Base-by-base conservation (phyloP, 2,797 vertebrate genomes). In the Onychomys arenicola region DNA sequence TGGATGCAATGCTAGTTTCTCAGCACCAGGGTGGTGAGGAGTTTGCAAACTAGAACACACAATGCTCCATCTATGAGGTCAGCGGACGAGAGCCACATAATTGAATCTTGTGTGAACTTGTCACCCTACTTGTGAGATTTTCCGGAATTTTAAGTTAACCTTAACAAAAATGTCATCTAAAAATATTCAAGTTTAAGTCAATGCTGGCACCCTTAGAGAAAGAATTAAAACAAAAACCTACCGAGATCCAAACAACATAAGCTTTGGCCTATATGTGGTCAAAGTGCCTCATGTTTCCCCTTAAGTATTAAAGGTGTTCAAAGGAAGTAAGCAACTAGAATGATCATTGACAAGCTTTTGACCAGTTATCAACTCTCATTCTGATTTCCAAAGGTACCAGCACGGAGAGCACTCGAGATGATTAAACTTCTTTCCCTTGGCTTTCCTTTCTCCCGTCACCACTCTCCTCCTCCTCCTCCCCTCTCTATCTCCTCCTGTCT, bases 161-260 rank as follows among this genome's bases (percentile, higher is more conserved):
- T 59, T 13, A 0, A 25, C 69, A 59, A 81, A 69, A 27, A 5
- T 29, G 82, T 86, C n/a, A 86, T 75, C 49, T 34, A 34, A 93
- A 76, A 82, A 40, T 40, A 65, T 73, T 84, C 49, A 32, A 65
- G 76, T 95, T 63, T 93, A n/a, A 55, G 25, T 55, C 89, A 91
- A 65, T 91, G 57, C 23, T 46, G 11, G 34, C 37, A 73, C 63
- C 87, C 55, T 16, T 23, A 29, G 13, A 65, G 25, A 52, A 80
- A 83, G 69, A 59, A 8, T 29, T 11, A 73, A 73, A 82, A 67
- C 10, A 65, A 93, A 90, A 94, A n/a, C 19, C 19, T 23, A 59
- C 17, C 52, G 0, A 59, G 83, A 6, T 14, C 67, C 76, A 83
- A 95, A 80, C 3, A 89, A 94, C 94, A 59, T 29, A 86, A 83